Evolutionary conservation across 2,113 vertebrate species (phyloP).

Genomic region (Xiphophorus hellerii): DNA sequence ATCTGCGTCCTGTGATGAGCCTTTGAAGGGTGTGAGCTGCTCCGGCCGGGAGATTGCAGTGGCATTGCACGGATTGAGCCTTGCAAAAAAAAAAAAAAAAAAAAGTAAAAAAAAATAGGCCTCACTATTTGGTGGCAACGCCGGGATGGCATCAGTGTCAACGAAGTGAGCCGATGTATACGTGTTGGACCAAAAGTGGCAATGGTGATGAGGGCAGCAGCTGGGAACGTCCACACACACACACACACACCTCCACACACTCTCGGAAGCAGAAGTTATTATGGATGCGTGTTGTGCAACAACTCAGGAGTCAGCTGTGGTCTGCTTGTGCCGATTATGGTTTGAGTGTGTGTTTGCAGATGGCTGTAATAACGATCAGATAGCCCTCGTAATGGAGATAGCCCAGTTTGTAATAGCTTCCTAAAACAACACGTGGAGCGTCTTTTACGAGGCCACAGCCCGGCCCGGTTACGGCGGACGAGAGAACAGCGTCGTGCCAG

Average conservation of each 20-base stretch:
- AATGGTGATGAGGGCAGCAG: conserved; percentile 62
- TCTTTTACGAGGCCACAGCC: conserved; percentile 74
- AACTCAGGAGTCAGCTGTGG: conserved; percentile 72
- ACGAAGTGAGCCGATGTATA: conserved; percentile 61
- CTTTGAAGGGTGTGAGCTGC: conserved; percentile 71
- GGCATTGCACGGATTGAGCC: conserved; percentile 46
- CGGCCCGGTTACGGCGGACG: conserved; percentile 62
- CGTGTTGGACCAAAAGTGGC: conserved; percentile 55
- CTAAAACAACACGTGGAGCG: conserved; percentile 77
- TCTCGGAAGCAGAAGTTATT: conserved; percentile 32
- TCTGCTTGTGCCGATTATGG: conserved; percentile 70
- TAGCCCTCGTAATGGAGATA: conserved; percentile 76
- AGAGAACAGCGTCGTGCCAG: conserved; percentile 66
- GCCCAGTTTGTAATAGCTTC: conserved; percentile 75
- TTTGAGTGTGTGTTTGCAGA: conserved; percentile 75
- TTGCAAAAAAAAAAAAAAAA: background rate
- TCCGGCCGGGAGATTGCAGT: conserved; percentile 55
- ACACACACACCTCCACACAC: background rate
- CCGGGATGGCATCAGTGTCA: background rate
- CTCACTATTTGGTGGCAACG: conserved; percentile 19
- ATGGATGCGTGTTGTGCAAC: conserved; percentile 18
- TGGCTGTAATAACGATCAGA: conserved; percentile 79
- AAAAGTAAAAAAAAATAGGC: background rate
- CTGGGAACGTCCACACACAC: conserved; percentile 49
- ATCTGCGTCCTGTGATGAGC: conserved; percentile 70